Conservation (phyloP, 2,888 invertebrate genomes). For the Prosapia bicincta region DNA sequence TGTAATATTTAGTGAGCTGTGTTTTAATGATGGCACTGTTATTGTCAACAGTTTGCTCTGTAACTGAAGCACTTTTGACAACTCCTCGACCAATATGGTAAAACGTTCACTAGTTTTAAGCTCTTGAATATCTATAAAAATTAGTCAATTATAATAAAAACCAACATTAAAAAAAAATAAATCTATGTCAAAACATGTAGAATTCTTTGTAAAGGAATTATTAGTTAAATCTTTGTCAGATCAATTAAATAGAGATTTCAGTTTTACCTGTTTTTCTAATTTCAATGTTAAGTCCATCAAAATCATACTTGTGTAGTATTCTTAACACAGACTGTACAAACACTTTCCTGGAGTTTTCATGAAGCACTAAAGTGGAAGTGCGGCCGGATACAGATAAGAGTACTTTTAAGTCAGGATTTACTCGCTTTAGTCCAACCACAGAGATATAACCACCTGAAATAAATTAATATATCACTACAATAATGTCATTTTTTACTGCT, state of each 20-base stretch:
- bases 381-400: constrained; percentile 70
- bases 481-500: too few species aligned
- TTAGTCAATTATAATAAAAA: too few species aligned
- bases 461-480: too few species aligned
- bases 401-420: constrained; percentile 61
- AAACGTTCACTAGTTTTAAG: constrained; percentile 51
- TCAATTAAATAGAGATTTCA: too few species aligned
- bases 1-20: constrained; percentile 49
- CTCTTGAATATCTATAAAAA: not conserved
- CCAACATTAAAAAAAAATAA: too few species aligned
- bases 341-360: constrained; percentile 51
- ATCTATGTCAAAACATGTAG: too few species aligned
- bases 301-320: constrained; percentile 63
- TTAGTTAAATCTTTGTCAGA: too few species aligned
- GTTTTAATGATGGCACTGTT: constrained; percentile 53
- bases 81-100: constrained; percentile 55
- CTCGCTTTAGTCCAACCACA: constrained; percentile 62
- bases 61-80: constrained; percentile 57
- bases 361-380: constrained; percentile 59
- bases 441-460: constrained; percentile 68
- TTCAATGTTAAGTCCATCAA: constrained; percentile 80
- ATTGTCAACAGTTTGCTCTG: constrained; percentile 57
- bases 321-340: constrained; percentile 62
- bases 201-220: too few species aligned
- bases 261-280: constrained; percentile 65